Evolutionary conservation across 2,888 invertebrate genomes (phyloP), one percentile per base, ranked within the genome.

Genomic region (Rambutsinella grinnellia): DNA sequence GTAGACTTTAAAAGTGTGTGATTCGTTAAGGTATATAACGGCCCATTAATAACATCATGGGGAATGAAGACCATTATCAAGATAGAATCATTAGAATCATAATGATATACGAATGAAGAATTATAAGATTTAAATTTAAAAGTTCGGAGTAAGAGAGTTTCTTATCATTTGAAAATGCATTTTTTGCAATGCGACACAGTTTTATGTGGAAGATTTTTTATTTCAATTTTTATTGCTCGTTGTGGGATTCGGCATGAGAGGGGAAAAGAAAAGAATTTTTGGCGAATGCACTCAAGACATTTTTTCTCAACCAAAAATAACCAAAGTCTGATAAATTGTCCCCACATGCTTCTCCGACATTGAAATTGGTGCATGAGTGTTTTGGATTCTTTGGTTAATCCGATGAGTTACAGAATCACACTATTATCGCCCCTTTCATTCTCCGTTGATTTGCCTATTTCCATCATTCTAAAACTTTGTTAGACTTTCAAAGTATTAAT

Each of bases 301-400:
- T 49, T 36, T 60, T 56, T 53, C 53, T 60, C 53, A 24, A 27
- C 60, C 49, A 27, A 66, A 70, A 70, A 66, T 63, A 76, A 60
- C 69, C 51, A 53, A 76, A 60, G 62, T 62, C 66, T 76, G 71
- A 77, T 61, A 77, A 77, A 77, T 70, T 44, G 65, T 44, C 62
- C 49, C 62, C 71, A 77, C 66, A 77, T 77, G 71, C 63, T 77
- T 77, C 13, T 51, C 47, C 56, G 77, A 44, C 76, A 76, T 54
- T 49, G 61, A 58, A 51, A 69, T 46, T 28, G 56, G 57, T 27
- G 46, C 10, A n/a, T 3, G 21, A 28, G 60, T 70, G 66, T 46
- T 61, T 61, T 5, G 44, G 28, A 76, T 76, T 62, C 57, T 28
- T 61, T 27, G 46, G 13, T 15, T 44, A 49, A 47, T 63, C 49